Evolutionary conservation across 2,888 invertebrate species (phyloP).

Genomic region (Lamellibrachia columna): DNA sequence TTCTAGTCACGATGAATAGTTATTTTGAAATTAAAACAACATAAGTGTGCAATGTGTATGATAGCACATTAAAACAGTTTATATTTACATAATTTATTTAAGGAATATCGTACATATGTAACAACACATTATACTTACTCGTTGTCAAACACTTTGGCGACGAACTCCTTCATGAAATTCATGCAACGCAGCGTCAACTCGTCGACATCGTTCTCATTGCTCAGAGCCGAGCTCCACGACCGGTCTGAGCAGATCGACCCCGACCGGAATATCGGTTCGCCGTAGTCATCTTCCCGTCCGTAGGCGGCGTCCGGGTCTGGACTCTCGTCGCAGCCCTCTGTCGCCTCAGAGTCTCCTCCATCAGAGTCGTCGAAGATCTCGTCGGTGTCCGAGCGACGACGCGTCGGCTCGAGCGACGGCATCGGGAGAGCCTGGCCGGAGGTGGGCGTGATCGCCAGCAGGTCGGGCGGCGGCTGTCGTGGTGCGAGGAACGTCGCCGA

Average conservation of each 20-base stretch:
- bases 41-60: too few species aligned
- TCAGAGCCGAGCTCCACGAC: constrained; percentile 34
- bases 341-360: constrained; percentile 38
- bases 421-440: constrained; percentile 37
- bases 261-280: constrained; percentile 30
- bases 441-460: constrained; percentile 40
- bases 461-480: constrained; percentile 26
- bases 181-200: constrained; percentile 33
- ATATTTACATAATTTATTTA: neutral
- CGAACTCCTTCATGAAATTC: constrained; percentile 73
- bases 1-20: too few species aligned
- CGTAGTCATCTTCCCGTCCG: constrained; percentile 24
- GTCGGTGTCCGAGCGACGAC: neutral
- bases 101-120: neutral
- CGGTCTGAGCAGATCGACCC: constrained; percentile 38
- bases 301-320: constrained; percentile 30
- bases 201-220: constrained; percentile 35
- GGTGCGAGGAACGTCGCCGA: neutral
- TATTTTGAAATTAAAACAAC: too few species aligned
- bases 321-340: constrained; percentile 43
- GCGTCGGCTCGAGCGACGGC: constrained; percentile 31
- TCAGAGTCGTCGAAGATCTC: constrained; percentile 34
- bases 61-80: neutral
- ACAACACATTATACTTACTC: constrained; percentile 46
- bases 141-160: constrained; percentile 73